Conservation (phyloP, 2,113 vertebrate species). For the Propithecus coquereli region DNA sequence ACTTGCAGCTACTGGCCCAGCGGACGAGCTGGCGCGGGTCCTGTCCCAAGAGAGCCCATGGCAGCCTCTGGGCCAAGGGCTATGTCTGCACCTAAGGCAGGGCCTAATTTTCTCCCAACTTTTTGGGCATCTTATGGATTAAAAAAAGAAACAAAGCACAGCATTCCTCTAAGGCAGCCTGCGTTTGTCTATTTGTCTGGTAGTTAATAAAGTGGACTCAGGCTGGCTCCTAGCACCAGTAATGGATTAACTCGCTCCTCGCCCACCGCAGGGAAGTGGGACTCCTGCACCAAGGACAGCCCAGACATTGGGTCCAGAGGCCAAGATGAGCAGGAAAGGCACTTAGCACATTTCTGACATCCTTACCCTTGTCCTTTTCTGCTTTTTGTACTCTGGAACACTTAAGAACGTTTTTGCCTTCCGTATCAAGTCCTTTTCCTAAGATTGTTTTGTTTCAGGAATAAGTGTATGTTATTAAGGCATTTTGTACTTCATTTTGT, state of each 20-base stretch:
- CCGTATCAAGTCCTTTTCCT: background rate
- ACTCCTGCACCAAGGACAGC: background rate
- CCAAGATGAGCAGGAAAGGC: background rate
- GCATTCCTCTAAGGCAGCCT: background rate
- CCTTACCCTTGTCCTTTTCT: background rate
- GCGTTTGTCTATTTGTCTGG: background rate
- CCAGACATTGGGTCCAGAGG: background rate
- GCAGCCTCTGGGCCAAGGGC: background rate
- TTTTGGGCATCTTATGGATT: background rate
- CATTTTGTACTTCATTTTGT: background rate
- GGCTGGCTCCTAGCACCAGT: background rate
- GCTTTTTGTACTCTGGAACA: background rate
- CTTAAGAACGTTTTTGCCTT: background rate
- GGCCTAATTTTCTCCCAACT: background rate
- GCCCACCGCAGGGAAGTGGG: background rate
- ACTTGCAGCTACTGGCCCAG: background rate
- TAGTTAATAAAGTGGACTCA: background rate
- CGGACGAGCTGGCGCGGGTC: background rate
- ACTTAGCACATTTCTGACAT: background rate
- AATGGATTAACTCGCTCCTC: background rate
- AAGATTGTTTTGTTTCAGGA: background rate
- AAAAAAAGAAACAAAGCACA: background rate
- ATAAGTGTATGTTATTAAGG: background rate
- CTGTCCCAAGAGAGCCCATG: background rate
- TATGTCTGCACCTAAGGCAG: rapidly evolving